These are phyloP conservation scores for Coremacera marginata DNA, from an alignment of 2,888 invertebrate genomes.

Conservation along the genomic window DNA sequence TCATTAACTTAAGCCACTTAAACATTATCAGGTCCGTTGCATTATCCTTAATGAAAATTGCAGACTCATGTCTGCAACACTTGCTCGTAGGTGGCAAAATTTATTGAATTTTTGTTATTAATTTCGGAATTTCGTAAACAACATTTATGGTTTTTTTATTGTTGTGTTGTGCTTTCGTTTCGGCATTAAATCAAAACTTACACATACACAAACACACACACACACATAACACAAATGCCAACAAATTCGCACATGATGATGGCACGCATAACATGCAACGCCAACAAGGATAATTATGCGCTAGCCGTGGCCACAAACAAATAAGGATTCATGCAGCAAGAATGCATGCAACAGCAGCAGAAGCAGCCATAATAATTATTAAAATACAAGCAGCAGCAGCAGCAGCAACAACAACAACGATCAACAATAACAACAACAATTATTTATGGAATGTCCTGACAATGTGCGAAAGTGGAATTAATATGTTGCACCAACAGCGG, in stretches of 20 bases:
- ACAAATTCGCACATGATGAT: background rate
- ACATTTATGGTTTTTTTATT: background rate
- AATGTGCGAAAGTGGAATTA: conserved; percentile 64
- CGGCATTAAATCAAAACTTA: conserved; percentile 28
- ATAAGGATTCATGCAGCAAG: conserved; percentile 18
- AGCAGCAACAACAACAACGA: conserved; percentile 51
- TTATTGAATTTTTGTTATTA: conserved; percentile 30
- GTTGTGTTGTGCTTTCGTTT: background rate
- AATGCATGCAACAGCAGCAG: conserved; percentile 36
- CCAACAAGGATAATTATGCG: conserved; percentile 15
- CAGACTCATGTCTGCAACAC: background rate
- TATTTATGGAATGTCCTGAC: conserved; percentile 62
- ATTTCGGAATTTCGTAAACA: conserved; percentile 30
- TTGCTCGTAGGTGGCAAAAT: conserved; percentile 2
- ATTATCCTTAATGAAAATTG: background rate
- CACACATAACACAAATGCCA: background rate
- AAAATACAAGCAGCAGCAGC: conserved; percentile 36
- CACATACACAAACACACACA: conserved; percentile 26
- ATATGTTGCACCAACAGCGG: conserved; percentile 61
- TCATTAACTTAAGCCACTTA: no score
- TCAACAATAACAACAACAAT: conserved; percentile 52
- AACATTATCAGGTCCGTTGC: background rate
- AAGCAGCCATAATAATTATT: conserved; percentile 54
- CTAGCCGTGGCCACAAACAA: conserved; percentile 29
- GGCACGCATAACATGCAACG: conserved; percentile 16